Percentiles rank a stretch among this genome's conserved stretches.
Evolutionary conservation across 2,113 vertebrate genomes (phyloP).

Genomic region (Nettapus auritus): DNA sequence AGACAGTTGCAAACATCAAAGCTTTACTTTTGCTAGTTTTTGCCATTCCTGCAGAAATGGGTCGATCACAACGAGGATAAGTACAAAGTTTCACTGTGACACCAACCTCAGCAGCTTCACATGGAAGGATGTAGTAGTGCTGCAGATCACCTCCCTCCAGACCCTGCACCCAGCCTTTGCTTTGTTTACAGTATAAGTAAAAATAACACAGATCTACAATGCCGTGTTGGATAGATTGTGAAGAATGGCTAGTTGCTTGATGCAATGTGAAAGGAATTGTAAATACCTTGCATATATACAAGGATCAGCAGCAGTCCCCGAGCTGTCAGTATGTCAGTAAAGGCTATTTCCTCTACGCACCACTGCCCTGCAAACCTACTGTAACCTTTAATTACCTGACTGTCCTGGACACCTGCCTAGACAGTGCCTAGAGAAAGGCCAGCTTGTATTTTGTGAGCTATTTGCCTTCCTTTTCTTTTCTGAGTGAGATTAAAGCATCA

Average conservation of each 20-base stretch:
- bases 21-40: background rate
- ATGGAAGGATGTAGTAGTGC: background rate
- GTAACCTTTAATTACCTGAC: background rate
- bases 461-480: background rate
- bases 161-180: background rate
- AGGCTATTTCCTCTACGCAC: background rate
- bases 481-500: background rate
- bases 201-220: background rate
- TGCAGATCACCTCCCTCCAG: background rate
- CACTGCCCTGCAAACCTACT: background rate
- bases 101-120: background rate
- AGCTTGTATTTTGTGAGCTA: background rate
- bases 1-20: background rate
- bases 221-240: background rate
- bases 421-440: background rate
- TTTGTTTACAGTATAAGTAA: background rate
- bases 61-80: background rate
- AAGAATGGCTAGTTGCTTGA: fast-evolving
- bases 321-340: background rate
- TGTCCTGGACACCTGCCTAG: background rate
- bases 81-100: background rate
- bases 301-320: background rate
- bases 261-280: background rate
- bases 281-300: background rate
- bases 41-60: background rate